Conservation (phyloP, 2,888 invertebrate genomes). For the Apotomis betuletana region DNA sequence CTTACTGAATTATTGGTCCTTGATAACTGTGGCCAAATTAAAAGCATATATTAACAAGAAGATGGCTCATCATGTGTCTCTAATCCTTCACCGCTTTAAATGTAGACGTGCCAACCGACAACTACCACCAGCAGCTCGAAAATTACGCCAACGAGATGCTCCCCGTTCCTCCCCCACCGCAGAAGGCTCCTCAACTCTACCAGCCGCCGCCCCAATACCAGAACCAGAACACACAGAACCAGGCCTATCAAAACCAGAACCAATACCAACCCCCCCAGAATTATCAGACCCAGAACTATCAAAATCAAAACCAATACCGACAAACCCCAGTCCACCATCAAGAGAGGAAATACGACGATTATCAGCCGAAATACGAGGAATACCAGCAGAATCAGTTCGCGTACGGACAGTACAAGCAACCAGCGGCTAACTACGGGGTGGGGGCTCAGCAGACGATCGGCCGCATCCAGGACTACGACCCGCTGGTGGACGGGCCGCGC, state of each 20-base stretch:
- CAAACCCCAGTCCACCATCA: conserved; percentile 52
- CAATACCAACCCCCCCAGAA: conserved; percentile 62
- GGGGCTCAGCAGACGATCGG: conserved; percentile 83
- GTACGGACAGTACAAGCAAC: conserved; percentile 56
- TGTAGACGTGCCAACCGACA: conserved; percentile 71
- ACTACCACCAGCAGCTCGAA: conserved; percentile 79
- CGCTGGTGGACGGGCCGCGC: conserved; percentile 87
- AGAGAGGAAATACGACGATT: conserved; percentile 45
- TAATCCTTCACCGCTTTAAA: conserved; percentile 49
- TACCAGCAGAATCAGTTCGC: conserved; percentile 54
- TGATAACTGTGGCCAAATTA: too few species aligned
- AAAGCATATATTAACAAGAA: conserved; percentile 13
- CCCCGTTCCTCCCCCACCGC: conserved; percentile 62
- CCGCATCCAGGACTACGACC: conserved; percentile 92
- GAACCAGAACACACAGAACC: conserved; percentile 51
- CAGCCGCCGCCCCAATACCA: conserved; percentile 53
- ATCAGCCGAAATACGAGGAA: conserved; percentile 47
- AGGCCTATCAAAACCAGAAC: conserved; percentile 60
- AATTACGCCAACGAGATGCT: conserved; percentile 79
- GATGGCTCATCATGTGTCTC: conserved; percentile 45
- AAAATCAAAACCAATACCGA: conserved; percentile 41
- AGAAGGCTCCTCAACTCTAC: conserved; percentile 60
- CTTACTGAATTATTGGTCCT: too few species aligned
- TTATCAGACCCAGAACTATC: conserved; percentile 47
- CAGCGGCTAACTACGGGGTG: conserved; percentile 52